Base-by-base conservation (phyloP, 1,140 invertebrate species). In the Drosophila yakuba region DNA sequence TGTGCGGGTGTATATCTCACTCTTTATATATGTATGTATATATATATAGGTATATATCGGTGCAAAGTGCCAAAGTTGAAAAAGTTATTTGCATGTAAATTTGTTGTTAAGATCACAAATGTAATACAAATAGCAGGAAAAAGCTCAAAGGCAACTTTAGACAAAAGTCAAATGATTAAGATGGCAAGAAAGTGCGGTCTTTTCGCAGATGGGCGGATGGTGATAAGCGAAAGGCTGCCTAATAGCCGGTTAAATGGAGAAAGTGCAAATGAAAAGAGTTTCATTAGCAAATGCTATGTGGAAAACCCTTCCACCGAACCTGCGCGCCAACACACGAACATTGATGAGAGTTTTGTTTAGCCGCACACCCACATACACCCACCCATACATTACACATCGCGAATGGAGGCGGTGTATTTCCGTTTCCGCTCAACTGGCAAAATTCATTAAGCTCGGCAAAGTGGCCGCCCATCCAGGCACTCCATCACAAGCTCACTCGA, bases 71-170 rank as follows among this genome's bases (percentile, higher is more conserved):
- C 67, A 88, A 88, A 88, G 84, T 88, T 88, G 76, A 88, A 83
- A 88, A 88, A 88, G 84, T 88, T 88, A 88, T 88, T 88, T 88
- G 83, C 83, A 88, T 88, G 84, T 88, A 88, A 88, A 88, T 88
- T 88, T 89, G 84, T 89, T 88, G 84, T 80, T 83, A 80, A 82
- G 68, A 89, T 77, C 80, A 75, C 80, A 89, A 89, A 88, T 80
- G 78, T 86, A 86, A 86, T 81, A 86, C 82, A 78, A 86, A 77
- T 75, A 78, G 54, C 66, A 75, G 64, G 35, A 63, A 44, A 74
- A 69, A 50, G 44, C 62, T 38, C 8, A 59, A 44, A 38, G 55
- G 54, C 36, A 76, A 83, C 67, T 88, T 88, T 89, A 89, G 63
- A 88, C 75, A 82, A 86, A 78, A 69, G 58, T 80, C 78, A 73